A percentile compares a stretch with the other conserved stretches of the same genome.
These are phyloP conservation scores for Ophion slaviceki DNA, from an alignment of 2,888 invertebrate species.

Conservation along the genomic window DNA sequence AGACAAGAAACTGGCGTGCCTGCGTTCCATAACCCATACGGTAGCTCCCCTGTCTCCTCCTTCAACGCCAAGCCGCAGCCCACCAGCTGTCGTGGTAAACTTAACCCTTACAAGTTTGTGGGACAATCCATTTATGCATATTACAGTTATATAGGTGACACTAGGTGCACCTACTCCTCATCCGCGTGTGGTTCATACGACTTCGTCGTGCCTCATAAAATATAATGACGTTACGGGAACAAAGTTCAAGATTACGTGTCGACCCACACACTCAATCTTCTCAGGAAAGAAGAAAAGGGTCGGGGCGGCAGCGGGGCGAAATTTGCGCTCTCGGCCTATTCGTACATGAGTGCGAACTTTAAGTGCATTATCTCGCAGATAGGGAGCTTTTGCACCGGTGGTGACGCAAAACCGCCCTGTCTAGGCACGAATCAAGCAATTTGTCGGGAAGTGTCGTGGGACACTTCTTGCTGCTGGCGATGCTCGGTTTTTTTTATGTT, in stretches of 20 bases:
- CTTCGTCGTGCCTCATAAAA: conserved; percentile 80
- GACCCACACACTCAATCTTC: conserved; percentile 53
- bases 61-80: conserved; percentile 19
- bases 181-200: conserved; percentile 72
- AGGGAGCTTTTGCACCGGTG: background rate
- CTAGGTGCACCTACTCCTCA: conserved; percentile 42
- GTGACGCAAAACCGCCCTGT: background rate
- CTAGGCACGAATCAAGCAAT: background rate
- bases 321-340: background rate
- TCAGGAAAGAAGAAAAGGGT: background rate
- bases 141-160: conserved; percentile 77
- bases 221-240: conserved; percentile 78
- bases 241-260: conserved; percentile 80
- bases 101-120: conserved; percentile 83
- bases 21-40: conserved; percentile 20
- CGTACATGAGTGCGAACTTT: conserved; percentile 35
- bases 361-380: conserved; percentile 33
- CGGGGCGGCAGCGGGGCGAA: background rate
- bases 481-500: background rate
- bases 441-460: background rate
- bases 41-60: background rate
- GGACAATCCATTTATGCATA: conserved; percentile 83
- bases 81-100: conserved; percentile 79
- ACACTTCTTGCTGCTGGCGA: background rate
- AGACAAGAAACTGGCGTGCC: conserved; percentile 22